Conservation (phyloP, 2,888 invertebrate species). For the Cheilosia vulpina region DNA sequence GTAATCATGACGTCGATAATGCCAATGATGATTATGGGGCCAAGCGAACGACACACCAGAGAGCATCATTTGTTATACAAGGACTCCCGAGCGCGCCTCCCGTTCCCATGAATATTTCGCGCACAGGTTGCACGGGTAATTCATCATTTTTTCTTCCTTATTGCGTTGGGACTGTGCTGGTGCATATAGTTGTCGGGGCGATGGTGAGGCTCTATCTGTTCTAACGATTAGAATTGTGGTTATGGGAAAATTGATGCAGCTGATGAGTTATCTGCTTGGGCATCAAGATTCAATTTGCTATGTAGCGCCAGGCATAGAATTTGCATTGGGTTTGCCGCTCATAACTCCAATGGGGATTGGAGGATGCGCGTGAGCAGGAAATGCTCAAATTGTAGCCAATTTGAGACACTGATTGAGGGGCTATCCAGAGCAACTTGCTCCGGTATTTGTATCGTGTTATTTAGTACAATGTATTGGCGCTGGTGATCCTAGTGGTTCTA, state of each 20-base stretch:
- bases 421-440: constrained; percentile 7
- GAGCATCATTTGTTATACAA: constrained; percentile 57
- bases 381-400: constrained; percentile 22
- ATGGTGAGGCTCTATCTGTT: constrained; percentile 20
- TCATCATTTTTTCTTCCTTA: constrained; percentile 65
- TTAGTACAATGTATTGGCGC: not conserved
- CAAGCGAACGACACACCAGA: constrained; percentile 41
- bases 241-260: constrained; percentile 60
- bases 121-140: constrained; percentile 33
- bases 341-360: not conserved
- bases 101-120: constrained; percentile 51
- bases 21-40: constrained; percentile 63
- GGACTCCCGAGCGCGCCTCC: constrained; percentile 28
- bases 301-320: constrained; percentile 50
- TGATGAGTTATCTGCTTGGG: constrained; percentile 46
- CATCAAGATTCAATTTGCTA: constrained; percentile 60
- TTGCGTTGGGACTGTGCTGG: constrained; percentile 16
- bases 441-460: not conserved
- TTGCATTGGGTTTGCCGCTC: constrained; percentile 1
- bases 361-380: constrained; percentile 52
- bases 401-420: constrained; percentile 14
- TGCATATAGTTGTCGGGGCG: constrained; percentile 4
- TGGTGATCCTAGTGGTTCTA: not conserved
- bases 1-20: constrained; percentile 67
- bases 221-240: constrained; percentile 63